phyloP scores from a whole-genome alignment of 1,140 invertebrate genomes.

The Oscheius sp. region DNA sequence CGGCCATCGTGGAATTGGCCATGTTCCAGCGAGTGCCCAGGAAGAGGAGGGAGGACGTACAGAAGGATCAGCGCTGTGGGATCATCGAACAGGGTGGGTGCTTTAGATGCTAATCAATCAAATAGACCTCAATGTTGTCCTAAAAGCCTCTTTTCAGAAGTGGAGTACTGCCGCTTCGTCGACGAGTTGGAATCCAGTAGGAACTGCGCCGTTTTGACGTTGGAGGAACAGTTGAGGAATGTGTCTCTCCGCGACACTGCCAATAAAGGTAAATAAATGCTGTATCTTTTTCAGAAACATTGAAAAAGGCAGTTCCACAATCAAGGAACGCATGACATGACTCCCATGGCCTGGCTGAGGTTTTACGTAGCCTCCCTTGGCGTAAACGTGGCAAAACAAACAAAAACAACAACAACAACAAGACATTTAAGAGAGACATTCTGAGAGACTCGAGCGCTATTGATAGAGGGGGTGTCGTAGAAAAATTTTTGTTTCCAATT shows the following conservation, averaged over 20 bases:
- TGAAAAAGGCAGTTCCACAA: too few species aligned
- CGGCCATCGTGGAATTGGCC: too few species aligned
- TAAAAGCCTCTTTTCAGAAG: conserved; percentile 31
- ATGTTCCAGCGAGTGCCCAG: conserved; percentile 15
- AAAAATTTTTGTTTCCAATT: too few species aligned
- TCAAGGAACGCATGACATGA: too few species aligned
- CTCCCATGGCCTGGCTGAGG: too few species aligned
- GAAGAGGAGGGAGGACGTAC: conserved; percentile 7
- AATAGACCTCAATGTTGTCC: too few species aligned
- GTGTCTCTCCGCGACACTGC: neutral
- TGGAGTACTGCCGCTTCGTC: conserved; percentile 38
- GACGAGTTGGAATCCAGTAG: conserved; percentile 37
- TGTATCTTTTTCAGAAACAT: conserved; percentile 34
- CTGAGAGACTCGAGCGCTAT: too few species aligned
- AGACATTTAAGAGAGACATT: too few species aligned
- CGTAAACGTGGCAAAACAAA: too few species aligned
- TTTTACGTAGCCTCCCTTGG: too few species aligned
- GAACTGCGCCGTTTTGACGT: neutral
- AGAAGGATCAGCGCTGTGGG: neutral
- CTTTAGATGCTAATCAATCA: conserved; percentile 16
- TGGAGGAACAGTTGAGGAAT: neutral
- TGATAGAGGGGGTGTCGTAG: too few species aligned
- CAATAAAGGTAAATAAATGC: conserved; percentile 42
- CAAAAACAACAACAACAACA: too few species aligned
- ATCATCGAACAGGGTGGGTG: neutral